These are phyloP conservation scores for Penaeus vannamei DNA, from an alignment of 1,140 invertebrate genomes.

Conservation along the genomic window DNA sequence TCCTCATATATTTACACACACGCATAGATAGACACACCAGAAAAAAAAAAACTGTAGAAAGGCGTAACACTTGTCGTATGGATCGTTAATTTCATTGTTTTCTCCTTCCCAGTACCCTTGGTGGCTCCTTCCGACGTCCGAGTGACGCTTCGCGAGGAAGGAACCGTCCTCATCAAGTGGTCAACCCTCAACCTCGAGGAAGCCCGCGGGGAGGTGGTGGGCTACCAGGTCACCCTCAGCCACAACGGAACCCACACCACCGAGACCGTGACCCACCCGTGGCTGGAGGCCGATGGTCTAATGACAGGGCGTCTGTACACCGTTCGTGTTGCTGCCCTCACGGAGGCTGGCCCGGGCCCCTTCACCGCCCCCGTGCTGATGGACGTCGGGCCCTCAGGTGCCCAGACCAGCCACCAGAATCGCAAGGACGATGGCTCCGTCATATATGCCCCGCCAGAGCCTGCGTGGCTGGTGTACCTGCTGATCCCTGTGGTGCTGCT, in stretches of 20 bases:
- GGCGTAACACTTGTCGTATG: neutral
- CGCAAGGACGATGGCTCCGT: neutral
- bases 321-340: constrained; percentile 39
- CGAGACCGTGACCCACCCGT: constrained; percentile 22
- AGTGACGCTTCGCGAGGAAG: constrained; percentile 47
- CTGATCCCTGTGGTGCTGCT: constrained; percentile 35
- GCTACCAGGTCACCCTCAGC: constrained; percentile 60
- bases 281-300: constrained; percentile 39
- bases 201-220: constrained; percentile 57
- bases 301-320: constrained; percentile 36
- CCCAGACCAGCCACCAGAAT: neutral
- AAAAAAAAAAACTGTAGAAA: no score
- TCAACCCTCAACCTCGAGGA: constrained; percentile 40
- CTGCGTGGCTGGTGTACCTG: constrained; percentile 47
- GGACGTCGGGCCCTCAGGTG: neutral
- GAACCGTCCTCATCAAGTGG: constrained; percentile 62
- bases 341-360: constrained; percentile 44
- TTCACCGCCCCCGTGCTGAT: constrained; percentile 6
- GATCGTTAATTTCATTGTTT: neutral
- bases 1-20: neutral
- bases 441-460: constrained; percentile 21
- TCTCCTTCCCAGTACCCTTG: constrained; percentile 51
- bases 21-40: no score
- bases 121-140: constrained; percentile 54
- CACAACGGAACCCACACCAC: constrained; percentile 39